Base-by-base conservation (phyloP, 2,888 invertebrate species). In the Clunio marinus region DNA sequence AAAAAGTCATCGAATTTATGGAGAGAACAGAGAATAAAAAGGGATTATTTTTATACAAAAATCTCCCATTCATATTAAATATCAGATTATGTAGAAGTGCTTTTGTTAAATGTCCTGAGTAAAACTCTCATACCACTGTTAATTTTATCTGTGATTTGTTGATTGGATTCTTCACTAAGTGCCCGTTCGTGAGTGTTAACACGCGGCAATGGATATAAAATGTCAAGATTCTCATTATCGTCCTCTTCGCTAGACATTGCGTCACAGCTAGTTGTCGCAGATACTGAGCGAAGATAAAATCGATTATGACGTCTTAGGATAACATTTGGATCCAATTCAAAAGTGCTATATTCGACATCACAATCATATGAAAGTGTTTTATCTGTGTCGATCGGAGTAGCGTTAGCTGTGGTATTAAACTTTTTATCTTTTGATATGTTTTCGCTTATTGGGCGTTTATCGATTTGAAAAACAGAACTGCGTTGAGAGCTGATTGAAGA, bases 181-280 rank as follows among this genome's bases (percentile, higher is more conserved):
- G 60, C 37, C 41, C 60, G 37, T n/a, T 60, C 60, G 60, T 60
- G 60, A 37, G 22, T 37, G 37, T 24, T 60, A 10, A 35, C 63
- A 45, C 37, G 45, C 10, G 45, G 63, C 22, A 63, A 27, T 3
- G 63, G 63, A 41, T 41, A 63, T 45, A 63, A 45, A 46, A 63
- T 46, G 46, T 63, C 63, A 46, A 63, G 63, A 22, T 25, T 63
- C 63, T 63, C 63, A 28, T 45, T 13, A n/a, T 58, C 32, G 10
- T 60, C 60, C 4, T 63, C 63, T 5, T 60, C 60, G 37, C 63
- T 63, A 27, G 63, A 45, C 41, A 63, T 25, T 35, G 46, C 46
- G 45, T 63, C 63, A 45, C 41, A n/a, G 25, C 63, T 63, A 20
- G 37, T 24, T 27, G 63, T 63, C 25, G 62, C 17, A 3, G 57